Evolutionary conservation across 2,888 invertebrate species (phyloP).

Genomic region (Coelogynopora nodosa): DNA sequence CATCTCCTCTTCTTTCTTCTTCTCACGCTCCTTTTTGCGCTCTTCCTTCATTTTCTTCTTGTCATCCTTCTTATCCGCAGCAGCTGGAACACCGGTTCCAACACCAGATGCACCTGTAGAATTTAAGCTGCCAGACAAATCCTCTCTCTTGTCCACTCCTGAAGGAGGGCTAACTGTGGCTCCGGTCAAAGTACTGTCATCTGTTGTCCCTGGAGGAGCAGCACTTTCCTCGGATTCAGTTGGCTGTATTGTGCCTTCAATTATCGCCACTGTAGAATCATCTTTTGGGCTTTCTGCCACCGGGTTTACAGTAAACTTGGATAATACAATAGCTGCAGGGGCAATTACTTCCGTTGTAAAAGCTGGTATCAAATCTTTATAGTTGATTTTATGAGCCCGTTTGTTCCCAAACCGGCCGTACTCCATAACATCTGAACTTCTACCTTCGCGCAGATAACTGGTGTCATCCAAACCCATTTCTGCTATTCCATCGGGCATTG

Average conservation of each 20-base stretch:
- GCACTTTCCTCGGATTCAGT: neutral
- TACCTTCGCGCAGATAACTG: neutral
- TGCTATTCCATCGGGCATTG: neutral
- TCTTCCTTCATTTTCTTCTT: constrained; percentile 43
- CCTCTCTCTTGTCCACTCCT: neutral
- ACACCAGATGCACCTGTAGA: neutral
- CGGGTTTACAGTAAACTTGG: neutral
- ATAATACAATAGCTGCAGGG: neutral
- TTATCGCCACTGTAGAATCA: neutral
- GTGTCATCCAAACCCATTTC: neutral
- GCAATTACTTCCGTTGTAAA: neutral
- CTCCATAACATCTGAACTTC: neutral
- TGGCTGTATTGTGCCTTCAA: neutral
- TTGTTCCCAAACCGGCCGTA: too few species aligned
- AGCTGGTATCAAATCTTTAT: neutral
- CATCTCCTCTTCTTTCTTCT: constrained; percentile 44
- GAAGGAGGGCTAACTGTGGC: neutral
- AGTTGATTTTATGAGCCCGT: neutral
- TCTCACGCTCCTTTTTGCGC: constrained; percentile 47
- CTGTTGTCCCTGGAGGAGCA: neutral
- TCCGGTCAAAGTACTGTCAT: neutral
- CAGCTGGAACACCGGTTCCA: neutral
- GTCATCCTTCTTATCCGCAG: neutral
- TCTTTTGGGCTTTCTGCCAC: neutral
- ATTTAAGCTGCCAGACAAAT: neutral